Evolutionary conservation across 2,888 invertebrate genomes (phyloP), one percentile per base, ranked within the genome.

Genomic region (Leptopilina myrica): DNA sequence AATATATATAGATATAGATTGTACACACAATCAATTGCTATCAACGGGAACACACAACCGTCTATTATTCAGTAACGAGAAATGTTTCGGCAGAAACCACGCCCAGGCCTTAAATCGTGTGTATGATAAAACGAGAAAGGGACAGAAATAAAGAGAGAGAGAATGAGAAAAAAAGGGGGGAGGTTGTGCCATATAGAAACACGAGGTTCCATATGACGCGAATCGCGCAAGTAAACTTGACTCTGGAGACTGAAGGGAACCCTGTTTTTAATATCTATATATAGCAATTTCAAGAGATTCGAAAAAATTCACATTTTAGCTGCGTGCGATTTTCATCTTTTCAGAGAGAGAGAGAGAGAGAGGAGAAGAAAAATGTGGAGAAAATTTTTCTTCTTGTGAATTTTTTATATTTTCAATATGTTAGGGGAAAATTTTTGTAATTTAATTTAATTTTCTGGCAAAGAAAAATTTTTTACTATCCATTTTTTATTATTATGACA

Each of bases 161-260:
- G 62, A 75, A 67, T 43, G 77, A 62, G 62, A n/a, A 67, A 14
- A 64, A 64, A 26, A 49, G 76, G 53, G 53, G 14, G 56, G 33
- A 77, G 43, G 56, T 15, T 59, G 77, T 65, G 49, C n/a, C 64
- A 76, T 62, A 76, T 20, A 20, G 20, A 20, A 26, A 46, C 64
- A 46, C 76, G 64, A 64, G 46, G 62, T 64, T 26, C 62, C 56
- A 56, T 56, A 56, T 56, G 59, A 67, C 43, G 67, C 67, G 69
- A 69, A 67, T 69, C 77, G 75, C 77, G 75, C 78, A 77, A 62
- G 78, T 84, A 84, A 84, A 84, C 82, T 84, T 82, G 82, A 84
- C 84, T 84, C 80, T 82, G 80, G 78, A 73, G 46, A 8, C 69
- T 75, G 80, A 81, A 49, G 79, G 79, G 81, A 67, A 78, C 76